A percentile compares a stretch with the other conserved stretches of the same genome.
Evolutionary conservation across 2,888 invertebrate species (phyloP).

Genomic region (Folsomia manolachei): DNA sequence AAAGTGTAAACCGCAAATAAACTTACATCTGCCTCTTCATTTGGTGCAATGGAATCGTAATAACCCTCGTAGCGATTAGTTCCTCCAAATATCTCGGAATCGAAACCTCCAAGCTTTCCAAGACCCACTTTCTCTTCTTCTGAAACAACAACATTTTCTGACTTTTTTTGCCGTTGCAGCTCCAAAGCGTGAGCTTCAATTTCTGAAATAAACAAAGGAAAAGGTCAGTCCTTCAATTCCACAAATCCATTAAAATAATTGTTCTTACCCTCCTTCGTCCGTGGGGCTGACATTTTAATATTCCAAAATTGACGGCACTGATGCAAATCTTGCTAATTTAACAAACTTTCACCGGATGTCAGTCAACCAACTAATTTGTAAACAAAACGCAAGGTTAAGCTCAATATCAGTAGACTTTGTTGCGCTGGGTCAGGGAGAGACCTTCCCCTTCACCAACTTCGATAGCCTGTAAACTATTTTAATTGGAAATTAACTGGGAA

Average conservation of each 20-base stretch:
- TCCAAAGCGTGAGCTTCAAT: slow-evolving; percentile 92
- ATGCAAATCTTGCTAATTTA: no score
- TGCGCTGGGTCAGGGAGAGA: no score
- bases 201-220: slow-evolving; percentile 63
- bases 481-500: no score
- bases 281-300: slow-evolving; percentile 32
- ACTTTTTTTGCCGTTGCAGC: slow-evolving; percentile 81
- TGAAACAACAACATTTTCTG: slow-evolving; percentile 55
- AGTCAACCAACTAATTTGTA: no score
- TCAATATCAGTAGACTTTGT: no score
- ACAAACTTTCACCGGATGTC: no score
- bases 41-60: slow-evolving; percentile 92
- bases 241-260: not conserved
- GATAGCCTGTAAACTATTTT: no score
- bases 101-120: slow-evolving; percentile 78
- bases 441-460: no score
- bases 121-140: slow-evolving; percentile 77
- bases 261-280: slow-evolving; percentile 38
- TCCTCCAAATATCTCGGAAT: slow-evolving; percentile 84
- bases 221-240: no score
- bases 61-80: slow-evolving; percentile 88
- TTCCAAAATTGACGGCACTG: no score
- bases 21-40: slow-evolving; percentile 81
- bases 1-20: not conserved
- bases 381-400: no score